Evolutionary conservation across 2,888 invertebrate genomes (phyloP).

Genomic region (Dynastes grantii): DNA sequence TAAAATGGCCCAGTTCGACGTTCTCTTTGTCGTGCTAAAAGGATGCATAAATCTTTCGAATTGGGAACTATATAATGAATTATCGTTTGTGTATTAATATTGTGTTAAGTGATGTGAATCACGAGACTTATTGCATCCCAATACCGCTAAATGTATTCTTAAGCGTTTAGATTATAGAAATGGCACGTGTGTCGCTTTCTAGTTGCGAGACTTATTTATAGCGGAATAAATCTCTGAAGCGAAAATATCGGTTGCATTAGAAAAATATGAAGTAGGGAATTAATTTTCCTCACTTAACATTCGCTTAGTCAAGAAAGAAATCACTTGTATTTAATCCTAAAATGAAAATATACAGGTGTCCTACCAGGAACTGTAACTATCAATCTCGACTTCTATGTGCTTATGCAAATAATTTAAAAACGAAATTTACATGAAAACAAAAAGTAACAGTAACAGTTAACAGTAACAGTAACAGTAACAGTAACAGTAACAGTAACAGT

Average conservation of each 20-base stretch:
- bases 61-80: slow-evolving; percentile 37
- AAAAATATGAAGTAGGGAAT: too few relatives aligned
- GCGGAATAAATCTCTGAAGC: background rate
- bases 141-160: slow-evolving; percentile 33
- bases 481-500: too few relatives aligned
- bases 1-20: background rate
- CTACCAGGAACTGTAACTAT: too few relatives aligned
- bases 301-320: too few relatives aligned
- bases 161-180: slow-evolving; percentile 14
- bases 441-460: too few relatives aligned
- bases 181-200: slow-evolving; percentile 2
- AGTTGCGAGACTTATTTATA: background rate
- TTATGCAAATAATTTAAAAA: too few relatives aligned
- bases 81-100: slow-evolving; percentile 35
- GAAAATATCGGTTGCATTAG: background rate
- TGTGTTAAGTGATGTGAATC: slow-evolving; percentile 42
- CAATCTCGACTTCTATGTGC: too few relatives aligned
- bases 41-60: slow-evolving; percentile 40
- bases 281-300: too few relatives aligned
- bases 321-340: too few relatives aligned
- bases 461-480: too few relatives aligned
- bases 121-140: slow-evolving; percentile 25
- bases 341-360: too few relatives aligned
- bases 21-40: slow-evolving; percentile 19
- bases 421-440: too few relatives aligned